Evolutionary conservation across 2,888 invertebrate genomes (phyloP), one percentile per base, ranked within the genome.

Genomic region (Rhagophthalmus giganteus): DNA sequence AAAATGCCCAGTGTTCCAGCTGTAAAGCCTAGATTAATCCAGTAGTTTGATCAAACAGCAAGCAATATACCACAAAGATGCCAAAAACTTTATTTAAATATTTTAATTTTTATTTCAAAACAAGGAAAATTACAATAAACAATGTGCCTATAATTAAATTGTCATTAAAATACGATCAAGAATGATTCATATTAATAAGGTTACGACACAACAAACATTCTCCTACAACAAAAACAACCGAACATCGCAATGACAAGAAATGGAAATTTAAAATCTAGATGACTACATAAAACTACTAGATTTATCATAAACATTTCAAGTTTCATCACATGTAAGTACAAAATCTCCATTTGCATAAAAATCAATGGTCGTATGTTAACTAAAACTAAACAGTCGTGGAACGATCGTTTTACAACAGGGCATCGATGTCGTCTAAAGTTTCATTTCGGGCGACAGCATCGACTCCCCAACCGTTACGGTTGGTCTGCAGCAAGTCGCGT

Each of bases 371-470:
- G 16, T 6, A 16, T 12, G 14, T 9, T 28, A 8, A 14, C 39
- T 39, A 39, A 13, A 20, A 3, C 20, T 20, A 39, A 39, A 28
- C 28, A 24, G 8, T 24, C 6, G 24, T 14, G 13, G 12, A n/a
- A 13, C 9, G 28, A 39, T 30, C 15, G 8, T 8, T 24, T 50
- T 55, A 55, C 42, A 55, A 81, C 57, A 78, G 76, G 57, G 76
- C 77, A 58, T 87, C 88, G 66, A 87, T 86, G 67, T 85, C 87
- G 73, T 87, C 87, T 74, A 85, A 80, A 64, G 86, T 84, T 70
- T 88, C 88, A 73, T 88, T 85, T 75, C 87, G 86, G 61, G 86
- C 85, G 69, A 85, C 80, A 51, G 86, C 86, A 74, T 87, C 88
- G 73, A 87, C 88, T 5, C 87, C 87, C 30, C 86, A 86, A 59